These are phyloP conservation scores for Diplodus sargus DNA, from an alignment of 2,797 vertebrate genomes.

Conservation along the genomic window DNA sequence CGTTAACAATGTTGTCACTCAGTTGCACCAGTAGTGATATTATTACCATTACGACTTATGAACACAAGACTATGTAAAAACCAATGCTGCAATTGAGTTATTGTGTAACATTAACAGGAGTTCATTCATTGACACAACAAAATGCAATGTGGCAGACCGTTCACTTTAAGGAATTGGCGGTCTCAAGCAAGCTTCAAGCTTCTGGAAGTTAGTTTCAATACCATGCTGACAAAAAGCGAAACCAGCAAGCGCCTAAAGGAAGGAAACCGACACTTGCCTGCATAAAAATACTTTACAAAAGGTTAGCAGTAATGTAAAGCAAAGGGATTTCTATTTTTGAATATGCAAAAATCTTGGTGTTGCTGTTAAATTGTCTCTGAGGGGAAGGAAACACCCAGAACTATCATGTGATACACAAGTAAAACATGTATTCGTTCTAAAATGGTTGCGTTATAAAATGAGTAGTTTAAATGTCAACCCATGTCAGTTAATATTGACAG, in stretches of 20 bases:
- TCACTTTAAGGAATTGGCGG: not conserved
- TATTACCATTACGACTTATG: not conserved
- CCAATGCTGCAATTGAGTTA: not conserved
- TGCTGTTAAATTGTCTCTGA: not conserved
- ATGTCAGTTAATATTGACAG: not conserved
- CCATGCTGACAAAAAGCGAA: slow-evolving; percentile 30
- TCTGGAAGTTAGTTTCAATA: slow-evolving; percentile 21
- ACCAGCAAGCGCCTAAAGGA: slow-evolving; percentile 23
- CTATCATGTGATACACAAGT: not conserved
- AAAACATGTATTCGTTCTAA: not conserved
- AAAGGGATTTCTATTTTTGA: too few relatives aligned
- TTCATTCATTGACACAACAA: not conserved
- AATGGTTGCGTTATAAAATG: not conserved
- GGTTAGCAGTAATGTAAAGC: not conserved
- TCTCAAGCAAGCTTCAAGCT: not conserved
- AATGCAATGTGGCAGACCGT: not conserved
- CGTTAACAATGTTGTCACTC: too few relatives aligned
- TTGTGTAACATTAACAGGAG: not conserved
- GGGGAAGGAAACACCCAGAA: too few relatives aligned
- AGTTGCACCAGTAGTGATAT: not conserved
- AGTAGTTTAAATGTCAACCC: not conserved
- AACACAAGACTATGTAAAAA: not conserved
- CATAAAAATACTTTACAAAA: not conserved
- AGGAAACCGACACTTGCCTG: slow-evolving; percentile 25
- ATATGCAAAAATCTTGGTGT: not conserved